These are phyloP conservation scores for Channa striata DNA, from an alignment of 2,797 vertebrate species.

Conservation along the genomic window DNA sequence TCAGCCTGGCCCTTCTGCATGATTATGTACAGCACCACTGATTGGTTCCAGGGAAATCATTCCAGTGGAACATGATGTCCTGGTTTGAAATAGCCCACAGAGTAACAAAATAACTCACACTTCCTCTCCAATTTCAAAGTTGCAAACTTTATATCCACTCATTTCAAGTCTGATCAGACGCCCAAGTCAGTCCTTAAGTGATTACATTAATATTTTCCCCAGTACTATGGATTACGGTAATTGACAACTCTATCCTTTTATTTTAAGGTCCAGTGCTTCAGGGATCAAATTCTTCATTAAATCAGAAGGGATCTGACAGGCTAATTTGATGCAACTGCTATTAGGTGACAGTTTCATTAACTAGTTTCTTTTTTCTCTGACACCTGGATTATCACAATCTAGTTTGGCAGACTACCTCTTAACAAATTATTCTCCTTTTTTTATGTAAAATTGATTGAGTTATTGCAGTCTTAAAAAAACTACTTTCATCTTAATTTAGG, in stretches of 20 bases:
- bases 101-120: conserved; percentile 61
- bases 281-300: conserved; percentile 61
- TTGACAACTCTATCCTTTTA: conserved; percentile 59
- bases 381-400: conserved; percentile 47
- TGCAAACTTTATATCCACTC: conserved; percentile 54
- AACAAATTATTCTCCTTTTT: not conserved
- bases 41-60: conserved; percentile 70
- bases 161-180: conserved; percentile 53
- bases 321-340: conserved; percentile 62
- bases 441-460: conserved; percentile 11
- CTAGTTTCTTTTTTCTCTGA: conserved; percentile 38
- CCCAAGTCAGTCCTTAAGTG: conserved; percentile 39
- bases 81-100: conserved; percentile 57
- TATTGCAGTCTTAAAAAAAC: not conserved
- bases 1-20: conserved; percentile 63
- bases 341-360: conserved; percentile 66
- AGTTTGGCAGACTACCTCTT: conserved; percentile 21
- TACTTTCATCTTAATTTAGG: not conserved
- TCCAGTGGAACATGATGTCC: conserved; percentile 67
- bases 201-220: conserved; percentile 54
- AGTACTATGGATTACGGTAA: conserved; percentile 52
- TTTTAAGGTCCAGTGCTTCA: conserved; percentile 42
- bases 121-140: conserved; percentile 51
- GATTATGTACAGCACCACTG: conserved; percentile 64
- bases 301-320: conserved; percentile 50